Evolutionary conservation across 2,113 vertebrate genomes (phyloP), one percentile per base, ranked within the genome.

Genomic region (human (Homo sapiens)): DNA sequence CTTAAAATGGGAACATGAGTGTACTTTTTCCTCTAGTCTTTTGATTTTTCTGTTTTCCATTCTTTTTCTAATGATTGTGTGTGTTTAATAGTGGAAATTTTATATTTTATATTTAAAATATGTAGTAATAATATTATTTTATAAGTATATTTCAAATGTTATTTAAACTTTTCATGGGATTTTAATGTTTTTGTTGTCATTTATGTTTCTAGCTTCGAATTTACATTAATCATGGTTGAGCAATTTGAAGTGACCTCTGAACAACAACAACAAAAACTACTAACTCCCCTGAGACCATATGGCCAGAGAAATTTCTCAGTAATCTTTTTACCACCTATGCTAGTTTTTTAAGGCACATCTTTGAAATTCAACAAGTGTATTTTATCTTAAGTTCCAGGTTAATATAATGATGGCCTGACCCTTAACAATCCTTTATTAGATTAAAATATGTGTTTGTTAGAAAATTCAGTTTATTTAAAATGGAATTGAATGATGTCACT

Each of bases 291-390:
- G 83, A 92, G 90, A 91, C 22, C 94, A 85, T 87, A 91, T 91
- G 89, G 72, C 13, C 1, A 57, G 3, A 90, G n/a, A 89, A 55
- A 90, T 97, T 78, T 89, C 66, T 82, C 66, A 86, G 23, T 87
- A 76, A 94, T 73, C 48, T 27, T 85, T 92, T 84, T 96, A 57
- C 35, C 90, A 81, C 16, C 11, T 40, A 23, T 92, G 52, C 14
- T 83, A 95, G 45, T 76, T 4, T 48, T 92, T 96, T 97, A 96
- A 95, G 93, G 10, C 27, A 95, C 1, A 81, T 92, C 57, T 98
- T 98, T 94, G 95, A 98, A 97, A 97, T 87, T 94, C 94, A 85
- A 94, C 90, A 97, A 45, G 25, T 22, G 80, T 50, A 38, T 23
- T 97, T 90, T 89, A 76, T 30, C 73, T 75, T 90, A 89, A 92